phyloP scores from a whole-genome alignment of 2,888 invertebrate species.

The Troglohyphantes excavatus region DNA sequence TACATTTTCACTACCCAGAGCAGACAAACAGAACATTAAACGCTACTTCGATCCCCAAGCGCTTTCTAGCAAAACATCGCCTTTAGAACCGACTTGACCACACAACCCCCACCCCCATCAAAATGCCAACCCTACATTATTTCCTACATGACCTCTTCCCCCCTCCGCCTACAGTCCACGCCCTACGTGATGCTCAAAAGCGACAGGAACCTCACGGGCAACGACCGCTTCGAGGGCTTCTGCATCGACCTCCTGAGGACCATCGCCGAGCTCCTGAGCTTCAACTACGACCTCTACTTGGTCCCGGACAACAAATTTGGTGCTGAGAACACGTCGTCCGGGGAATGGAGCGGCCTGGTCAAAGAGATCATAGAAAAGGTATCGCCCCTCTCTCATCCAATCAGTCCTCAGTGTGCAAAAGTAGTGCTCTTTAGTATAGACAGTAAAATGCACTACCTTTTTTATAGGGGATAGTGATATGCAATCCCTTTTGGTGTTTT shows the following conservation, averaged over 20 bases:
- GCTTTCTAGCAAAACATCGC: too few species aligned
- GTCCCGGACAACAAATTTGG: conserved; percentile 95
- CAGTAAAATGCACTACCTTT: too few species aligned
- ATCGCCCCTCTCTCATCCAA: background rate
- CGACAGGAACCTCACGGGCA: conserved; percentile 83
- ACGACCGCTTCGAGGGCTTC: conserved; percentile 90
- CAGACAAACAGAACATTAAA: too few species aligned
- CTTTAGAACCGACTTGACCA: too few species aligned
- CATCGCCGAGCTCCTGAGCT: conserved; percentile 91
- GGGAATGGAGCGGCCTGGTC: conserved; percentile 84
- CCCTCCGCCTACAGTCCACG: conserved; percentile 89
- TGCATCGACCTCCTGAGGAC: conserved; percentile 93
- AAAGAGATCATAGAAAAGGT: conserved; percentile 82
- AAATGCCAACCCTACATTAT: background rate
- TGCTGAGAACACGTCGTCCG: conserved; percentile 83
- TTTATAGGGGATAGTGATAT: too few species aligned
- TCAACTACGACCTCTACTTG: conserved; percentile 91
- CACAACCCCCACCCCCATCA: too few species aligned
- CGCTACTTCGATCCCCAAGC: too few species aligned
- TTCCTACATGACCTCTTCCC: conserved; percentile 33
- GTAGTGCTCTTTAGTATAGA: conserved; percentile 1
- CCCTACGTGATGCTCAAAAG: conserved; percentile 91
- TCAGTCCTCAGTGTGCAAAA: background rate
- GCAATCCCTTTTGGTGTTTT: too few species aligned
- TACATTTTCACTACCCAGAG: too few species aligned